Evolutionary conservation across 2,888 invertebrate species (phyloP), one percentile per base, ranked within the genome.

Genomic region (Epistrophe eligans): DNA sequence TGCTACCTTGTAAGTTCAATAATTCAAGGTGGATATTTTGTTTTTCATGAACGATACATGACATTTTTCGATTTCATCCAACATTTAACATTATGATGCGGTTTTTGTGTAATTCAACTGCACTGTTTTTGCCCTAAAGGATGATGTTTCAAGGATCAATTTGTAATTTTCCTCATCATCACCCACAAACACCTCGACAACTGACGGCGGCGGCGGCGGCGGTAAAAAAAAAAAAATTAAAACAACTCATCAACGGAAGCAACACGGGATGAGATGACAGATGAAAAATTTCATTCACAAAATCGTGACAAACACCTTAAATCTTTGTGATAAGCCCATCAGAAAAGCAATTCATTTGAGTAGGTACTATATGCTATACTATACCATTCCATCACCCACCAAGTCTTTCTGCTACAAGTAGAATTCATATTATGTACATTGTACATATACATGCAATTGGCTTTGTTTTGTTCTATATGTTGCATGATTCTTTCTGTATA

Each of bases 281-380:
- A 67, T 79, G 60, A 79, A 60, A 83, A 62, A 83, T 83, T 83
- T 87, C 87, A 87, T 87, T 87, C 87, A 87, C 76, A 83, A 87
- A 87, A 83, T 87, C 87, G 87, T 87, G 87, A 87, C 87, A 87
- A 83, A 87, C 87, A 87, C 79, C 87, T 83, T 72, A 87, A 87
- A 87, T 87, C 87, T 83, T 55, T 72, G 79, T 87, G 87, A 87
- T 87, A 87, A 87, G 79, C 66, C 32, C 66, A 48, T 71, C 62
- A 62, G 62, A 72, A 67, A 79, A 87, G 87, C 87, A 87, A 87
- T 87, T 70, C 87, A 87, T 87, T 83, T 87, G 76, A 87, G 87
- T 87, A 87, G 76, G 83, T 72, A 83, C 67, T 64, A 45, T n/a
- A n/a, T n/a, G n/a, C 35, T 35, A 35, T 9, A 35, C 52, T 17